These are phyloP conservation scores for Gadus chalcogrammus DNA, from an alignment of 2,113 vertebrate genomes.

Conservation along the genomic window DNA sequence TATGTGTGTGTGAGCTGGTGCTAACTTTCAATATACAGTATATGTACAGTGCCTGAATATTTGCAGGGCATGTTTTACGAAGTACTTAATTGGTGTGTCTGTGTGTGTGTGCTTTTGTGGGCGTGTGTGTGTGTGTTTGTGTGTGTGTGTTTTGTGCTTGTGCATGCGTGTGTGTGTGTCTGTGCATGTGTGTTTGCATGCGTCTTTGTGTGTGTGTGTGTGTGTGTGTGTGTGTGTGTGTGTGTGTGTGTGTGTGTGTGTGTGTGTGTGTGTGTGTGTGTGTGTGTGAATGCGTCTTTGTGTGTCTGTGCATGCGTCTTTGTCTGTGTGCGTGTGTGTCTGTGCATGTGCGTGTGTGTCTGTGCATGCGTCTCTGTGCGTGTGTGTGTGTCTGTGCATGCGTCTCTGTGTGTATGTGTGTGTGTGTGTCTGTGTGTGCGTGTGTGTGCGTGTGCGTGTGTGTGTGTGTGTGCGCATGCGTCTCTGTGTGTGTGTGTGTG, in stretches of 20 bases:
- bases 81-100: too few species aligned
- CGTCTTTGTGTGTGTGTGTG: not conserved
- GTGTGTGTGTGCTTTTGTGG: not conserved
- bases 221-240: not conserved
- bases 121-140: not conserved
- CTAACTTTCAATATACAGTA: too few species aligned
- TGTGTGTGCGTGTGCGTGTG: not conserved
- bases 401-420: conserved; percentile 64
- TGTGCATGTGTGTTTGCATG: not conserved
- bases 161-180: not conserved
- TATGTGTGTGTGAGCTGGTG: too few species aligned
- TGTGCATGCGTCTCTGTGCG: conserved; percentile 63
- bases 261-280: not conserved
- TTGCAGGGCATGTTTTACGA: too few species aligned
- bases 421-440: not conserved
- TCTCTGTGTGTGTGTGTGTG: not conserved
- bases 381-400: not conserved
- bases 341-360: not conserved
- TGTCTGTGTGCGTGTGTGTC: not conserved
- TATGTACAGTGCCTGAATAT: too few species aligned
- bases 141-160: not conserved
- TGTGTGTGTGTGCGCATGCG: conserved; percentile 5
- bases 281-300: conserved; percentile 8
- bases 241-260: not conserved
- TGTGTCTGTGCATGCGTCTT: not conserved